Conservation (phyloP, 2,113 vertebrate species). For the Melanocharis versteri region DNA sequence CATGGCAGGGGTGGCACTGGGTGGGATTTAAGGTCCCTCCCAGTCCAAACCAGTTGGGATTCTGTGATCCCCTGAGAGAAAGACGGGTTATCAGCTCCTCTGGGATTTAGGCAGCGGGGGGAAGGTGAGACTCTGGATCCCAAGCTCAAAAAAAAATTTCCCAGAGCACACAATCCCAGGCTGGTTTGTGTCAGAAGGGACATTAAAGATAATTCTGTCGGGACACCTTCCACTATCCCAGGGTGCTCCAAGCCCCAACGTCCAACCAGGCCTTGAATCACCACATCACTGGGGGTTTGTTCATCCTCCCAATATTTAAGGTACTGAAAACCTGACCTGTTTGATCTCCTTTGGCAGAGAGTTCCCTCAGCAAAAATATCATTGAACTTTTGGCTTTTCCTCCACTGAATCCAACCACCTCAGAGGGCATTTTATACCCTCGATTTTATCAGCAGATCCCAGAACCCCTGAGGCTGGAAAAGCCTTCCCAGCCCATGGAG, state of each 20-base stretch:
- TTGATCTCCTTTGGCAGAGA: not conserved
- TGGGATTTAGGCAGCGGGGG: not conserved
- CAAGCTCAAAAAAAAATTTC: not conserved
- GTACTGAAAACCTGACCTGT: not conserved
- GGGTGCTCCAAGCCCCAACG: not conserved
- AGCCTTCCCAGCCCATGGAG: not conserved
- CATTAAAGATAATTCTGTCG: fast-evolving
- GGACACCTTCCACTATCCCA: not conserved
- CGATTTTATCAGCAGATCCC: not conserved
- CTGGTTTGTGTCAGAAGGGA: not conserved
- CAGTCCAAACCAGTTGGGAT: not conserved
- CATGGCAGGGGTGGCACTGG: not conserved
- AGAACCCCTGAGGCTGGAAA: not conserved
- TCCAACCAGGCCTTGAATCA: not conserved
- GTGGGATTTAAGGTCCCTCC: fast-evolving
- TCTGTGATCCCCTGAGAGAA: not conserved
- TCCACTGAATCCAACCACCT: not conserved
- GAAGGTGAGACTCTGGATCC: not conserved
- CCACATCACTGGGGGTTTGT: not conserved
- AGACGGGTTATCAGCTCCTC: not conserved
- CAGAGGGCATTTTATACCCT: not conserved
- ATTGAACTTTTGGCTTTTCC: not conserved
- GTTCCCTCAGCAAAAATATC: not conserved
- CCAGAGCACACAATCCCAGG: not conserved
- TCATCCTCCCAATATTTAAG: not conserved